Evolutionary conservation across 92 coral and sea anemone genomes (phyloP), one percentile per base, ranked within the genome.

Genomic region (Hydrozoanthus gracilis): DNA sequence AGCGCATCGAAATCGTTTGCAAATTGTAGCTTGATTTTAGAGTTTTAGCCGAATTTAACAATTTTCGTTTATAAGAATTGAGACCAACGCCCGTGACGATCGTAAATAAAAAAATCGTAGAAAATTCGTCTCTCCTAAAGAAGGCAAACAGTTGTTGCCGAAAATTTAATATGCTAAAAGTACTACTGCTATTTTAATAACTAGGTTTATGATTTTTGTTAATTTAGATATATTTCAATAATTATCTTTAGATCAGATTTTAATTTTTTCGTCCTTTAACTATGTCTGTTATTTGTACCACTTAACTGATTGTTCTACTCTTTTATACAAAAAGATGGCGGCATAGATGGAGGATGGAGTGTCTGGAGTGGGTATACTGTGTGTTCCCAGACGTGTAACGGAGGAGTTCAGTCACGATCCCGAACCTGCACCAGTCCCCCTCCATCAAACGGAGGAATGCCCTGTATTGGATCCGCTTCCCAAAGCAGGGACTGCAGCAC

Each of bases 391-490:
- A 68, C 92, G 5, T 91, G 96, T 78, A 94, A 91, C 16, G 44
- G 27, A 8, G 90, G 92, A 17, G 87, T 82, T 16, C 93, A 88
- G 86, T 88, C 71, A 51, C 91, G 94, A 10, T 16, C 87, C 17
- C 77, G 96, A 56, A 86, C 93, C 2, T 93, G 96, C 66, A 71
- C 91, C 62, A 91, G 88, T 52, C 96, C 96, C 4, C 77, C 76
- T 6, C 94, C 96, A 14, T 54, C 85, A 18, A 74, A 69, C 78
- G 89, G 96, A 11, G 96, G 96, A 3, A 90, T 88, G 77, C 90
- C 71, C 7, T 93, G 94, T 62, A 77, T 72, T 48, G 94, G 96
- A 35, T 87, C 84, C 9, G 48, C 77, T 16, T 72, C 86, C 15
- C 83, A 93, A 68, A 91, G 82, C 18, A 88, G 86, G 66, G 77